These are phyloP conservation scores for Stomatorhinus walkeri DNA, from an alignment of 2,797 vertebrate species.

Conservation along the genomic window DNA sequence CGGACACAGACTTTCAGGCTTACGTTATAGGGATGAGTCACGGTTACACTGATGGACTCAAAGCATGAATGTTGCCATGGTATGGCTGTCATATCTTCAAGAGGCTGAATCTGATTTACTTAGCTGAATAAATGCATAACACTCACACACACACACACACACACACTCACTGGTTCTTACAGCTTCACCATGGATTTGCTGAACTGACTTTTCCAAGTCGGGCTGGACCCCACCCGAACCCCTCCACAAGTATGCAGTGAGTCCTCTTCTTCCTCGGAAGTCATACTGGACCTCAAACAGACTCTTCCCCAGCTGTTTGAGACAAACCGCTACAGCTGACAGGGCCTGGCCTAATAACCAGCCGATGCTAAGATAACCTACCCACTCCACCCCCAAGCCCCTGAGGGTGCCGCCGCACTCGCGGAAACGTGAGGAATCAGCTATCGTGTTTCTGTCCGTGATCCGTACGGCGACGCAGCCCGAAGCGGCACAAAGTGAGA, in stretches of 20 bases:
- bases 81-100: not conserved
- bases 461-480: not conserved
- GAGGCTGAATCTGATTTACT: not conserved
- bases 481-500: not conserved
- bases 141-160: conserved; percentile 21
- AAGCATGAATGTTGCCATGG: not conserved
- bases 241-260: not conserved
- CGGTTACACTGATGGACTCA: not conserved
- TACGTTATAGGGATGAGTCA: not conserved
- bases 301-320: not conserved
- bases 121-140: not conserved
- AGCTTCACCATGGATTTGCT: not conserved
- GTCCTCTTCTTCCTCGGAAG: not conserved
- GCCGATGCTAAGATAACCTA: not conserved
- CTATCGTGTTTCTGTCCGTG: not conserved
- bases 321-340: not conserved
- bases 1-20: not conserved
- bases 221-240: not conserved
- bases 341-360: not conserved
- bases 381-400: not conserved
- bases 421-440: not conserved
- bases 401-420: not conserved
- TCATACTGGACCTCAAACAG: not conserved
- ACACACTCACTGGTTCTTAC: not conserved
- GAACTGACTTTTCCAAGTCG: not conserved